Conservation (phyloP, 1,140 invertebrate genomes). For the Drosophila erecta region DNA sequence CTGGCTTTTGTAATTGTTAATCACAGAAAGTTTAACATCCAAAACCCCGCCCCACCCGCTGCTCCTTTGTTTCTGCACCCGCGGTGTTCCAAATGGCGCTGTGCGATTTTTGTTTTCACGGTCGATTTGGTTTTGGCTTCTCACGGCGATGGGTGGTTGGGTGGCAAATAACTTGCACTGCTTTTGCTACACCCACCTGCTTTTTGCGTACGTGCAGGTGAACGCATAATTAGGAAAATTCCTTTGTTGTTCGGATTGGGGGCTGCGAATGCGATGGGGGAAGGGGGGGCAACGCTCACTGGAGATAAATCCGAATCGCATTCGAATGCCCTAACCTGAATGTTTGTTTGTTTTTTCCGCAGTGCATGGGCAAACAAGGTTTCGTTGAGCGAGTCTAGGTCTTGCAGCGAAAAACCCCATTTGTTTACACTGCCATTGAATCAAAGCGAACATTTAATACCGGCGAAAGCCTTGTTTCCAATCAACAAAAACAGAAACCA, state of each 20-base stretch:
- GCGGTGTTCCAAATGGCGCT: slow-evolving; percentile 27
- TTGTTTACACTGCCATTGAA: slow-evolving; percentile 47
- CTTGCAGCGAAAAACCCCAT: slow-evolving; percentile 29
- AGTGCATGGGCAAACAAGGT: slow-evolving; percentile 12
- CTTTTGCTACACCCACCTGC: background rate
- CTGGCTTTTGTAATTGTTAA: slow-evolving; percentile 77
- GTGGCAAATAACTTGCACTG: slow-evolving; percentile 10
- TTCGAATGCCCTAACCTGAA: no score
- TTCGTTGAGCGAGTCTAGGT: slow-evolving; percentile 18
- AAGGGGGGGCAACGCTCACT: slow-evolving; percentile 16
- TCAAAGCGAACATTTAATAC: slow-evolving; percentile 44
- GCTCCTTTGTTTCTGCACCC: slow-evolving; percentile 12
- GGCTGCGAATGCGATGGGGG: background rate
- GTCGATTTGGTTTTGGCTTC: slow-evolving; percentile 35
- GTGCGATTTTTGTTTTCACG: slow-evolving; percentile 53
- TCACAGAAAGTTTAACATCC: slow-evolving; percentile 57
- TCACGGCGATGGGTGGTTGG: background rate
- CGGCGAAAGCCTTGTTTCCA: slow-evolving; percentile 5
- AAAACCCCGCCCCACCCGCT: background rate
- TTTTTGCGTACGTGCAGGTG: slow-evolving; percentile 63
- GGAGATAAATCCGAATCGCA: slow-evolving; percentile 1
- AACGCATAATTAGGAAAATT: slow-evolving; percentile 79
- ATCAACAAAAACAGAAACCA: slow-evolving; percentile 26
- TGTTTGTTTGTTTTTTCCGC: background rate
- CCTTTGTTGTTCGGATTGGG: slow-evolving; percentile 49